Conservation (phyloP, 2,888 invertebrate genomes). For the Stenolophus ochropezus region DNA sequence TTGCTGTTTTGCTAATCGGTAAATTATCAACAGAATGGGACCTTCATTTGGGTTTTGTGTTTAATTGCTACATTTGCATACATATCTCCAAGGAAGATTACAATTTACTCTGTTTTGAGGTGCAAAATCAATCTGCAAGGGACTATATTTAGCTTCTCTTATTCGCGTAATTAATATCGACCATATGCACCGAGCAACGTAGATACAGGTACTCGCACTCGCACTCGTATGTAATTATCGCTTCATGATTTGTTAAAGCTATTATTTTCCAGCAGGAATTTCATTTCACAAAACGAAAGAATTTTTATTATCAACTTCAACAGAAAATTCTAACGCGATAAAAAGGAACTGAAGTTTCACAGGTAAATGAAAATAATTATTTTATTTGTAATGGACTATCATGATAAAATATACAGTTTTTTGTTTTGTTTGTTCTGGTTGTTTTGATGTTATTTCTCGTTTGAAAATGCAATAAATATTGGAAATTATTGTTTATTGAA, state of each 20-base stretch:
- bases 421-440: no score
- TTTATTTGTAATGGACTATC: no score
- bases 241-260: not conserved
- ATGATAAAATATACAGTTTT: no score
- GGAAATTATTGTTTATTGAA: no score
- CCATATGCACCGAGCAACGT: not conserved
- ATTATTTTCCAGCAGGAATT: not conserved
- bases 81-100: conserved; percentile 29
- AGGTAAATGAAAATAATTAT: not conserved
- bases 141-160: not conserved
- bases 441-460: no score
- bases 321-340: no score
- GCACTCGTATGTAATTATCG: not conserved
- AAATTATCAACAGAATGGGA: conserved; percentile 29
- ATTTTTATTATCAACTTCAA: not conserved
- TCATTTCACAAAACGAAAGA: not conserved
- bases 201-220: not conserved
- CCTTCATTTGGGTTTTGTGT: conserved; percentile 3
- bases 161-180: conserved; percentile 5
- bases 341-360: no score
- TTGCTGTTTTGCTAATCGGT: conserved; percentile 33
- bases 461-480: no score
- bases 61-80: conserved; percentile 7
- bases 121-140: conserved; percentile 15
- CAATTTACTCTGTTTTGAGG: conserved; percentile 34